phyloP scores from a whole-genome alignment of 2,113 vertebrate genomes.

The Typhlomys cinereus region DNA sequence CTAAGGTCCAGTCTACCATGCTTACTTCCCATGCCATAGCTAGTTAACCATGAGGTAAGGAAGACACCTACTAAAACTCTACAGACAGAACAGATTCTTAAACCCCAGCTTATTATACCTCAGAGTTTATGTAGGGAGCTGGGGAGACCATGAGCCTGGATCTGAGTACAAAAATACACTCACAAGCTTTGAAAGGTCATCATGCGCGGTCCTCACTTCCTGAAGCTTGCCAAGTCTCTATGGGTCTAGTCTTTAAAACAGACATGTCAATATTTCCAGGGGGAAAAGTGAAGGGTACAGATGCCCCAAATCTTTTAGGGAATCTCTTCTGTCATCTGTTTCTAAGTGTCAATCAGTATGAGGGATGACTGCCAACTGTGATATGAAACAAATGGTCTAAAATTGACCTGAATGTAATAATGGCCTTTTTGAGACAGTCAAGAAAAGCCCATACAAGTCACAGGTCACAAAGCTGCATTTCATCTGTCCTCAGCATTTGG shows the following conservation, averaged over 20 bases:
- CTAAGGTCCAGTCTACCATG: conserved; percentile 69
- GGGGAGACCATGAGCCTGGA: conserved; percentile 16
- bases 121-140: conserved; percentile 78
- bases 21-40: conserved; percentile 84
- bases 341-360: neutral
- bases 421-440: neutral
- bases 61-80: conserved; percentile 88
- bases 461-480: conserved; percentile 45
- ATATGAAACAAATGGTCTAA: neutral
- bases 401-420: neutral
- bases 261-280: too few species aligned
- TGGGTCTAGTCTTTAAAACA: neutral
- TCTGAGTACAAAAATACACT: conserved; percentile 76
- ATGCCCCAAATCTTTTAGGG: neutral
- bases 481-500: conserved; percentile 53
- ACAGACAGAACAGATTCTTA: conserved; percentile 90
- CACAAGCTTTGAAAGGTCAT: conserved; percentile 79
- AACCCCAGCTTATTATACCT: conserved; percentile 82
- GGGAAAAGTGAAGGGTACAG: neutral
- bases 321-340: conserved; percentile 8
- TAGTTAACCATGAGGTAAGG: conserved; percentile 91
- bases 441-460: conserved; percentile 15
- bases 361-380: neutral
- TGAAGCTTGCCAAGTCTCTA: neutral
- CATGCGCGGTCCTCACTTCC: neutral